These are phyloP conservation scores for Poeciliopsis presidionis DNA, from an alignment of 2,797 vertebrate species.

Conservation along the genomic window DNA sequence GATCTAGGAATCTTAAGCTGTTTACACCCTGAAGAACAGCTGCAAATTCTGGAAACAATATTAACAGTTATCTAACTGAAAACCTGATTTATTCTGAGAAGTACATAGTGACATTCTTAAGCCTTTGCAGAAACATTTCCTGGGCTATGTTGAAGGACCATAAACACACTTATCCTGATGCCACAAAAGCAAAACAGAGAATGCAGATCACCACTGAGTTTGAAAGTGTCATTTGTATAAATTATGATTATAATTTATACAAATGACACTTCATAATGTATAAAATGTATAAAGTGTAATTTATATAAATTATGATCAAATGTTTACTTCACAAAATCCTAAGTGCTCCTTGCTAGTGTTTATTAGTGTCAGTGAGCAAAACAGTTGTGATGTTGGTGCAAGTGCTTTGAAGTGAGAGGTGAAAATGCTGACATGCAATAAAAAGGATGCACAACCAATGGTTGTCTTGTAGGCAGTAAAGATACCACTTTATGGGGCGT, in stretches of 20 bases:
- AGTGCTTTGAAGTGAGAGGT: not conserved
- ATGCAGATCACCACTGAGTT: not conserved
- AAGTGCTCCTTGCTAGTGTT: not conserved
- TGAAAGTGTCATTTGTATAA: not conserved
- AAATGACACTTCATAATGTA: too few relatives aligned
- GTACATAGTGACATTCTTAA: not conserved
- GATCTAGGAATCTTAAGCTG: not conserved
- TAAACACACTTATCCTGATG: not conserved
- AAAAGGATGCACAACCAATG: not conserved
- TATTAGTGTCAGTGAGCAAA: conserved; percentile 1
- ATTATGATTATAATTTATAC: not conserved
- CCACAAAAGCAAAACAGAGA: not conserved
- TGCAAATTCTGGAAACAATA: not conserved
- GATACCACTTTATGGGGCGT: not conserved
- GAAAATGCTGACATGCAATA: conserved; percentile 6
- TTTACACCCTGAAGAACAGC: not conserved
- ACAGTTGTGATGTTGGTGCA: not conserved
- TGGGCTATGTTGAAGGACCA: not conserved
- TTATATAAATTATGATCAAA: not conserved
- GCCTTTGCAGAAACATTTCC: not conserved
- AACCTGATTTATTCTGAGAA: not conserved
- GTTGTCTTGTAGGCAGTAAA: not conserved
- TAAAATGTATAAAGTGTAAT: not conserved
- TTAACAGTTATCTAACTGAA: too few relatives aligned
- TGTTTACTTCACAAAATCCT: conserved; percentile 2